A percentile compares a stretch with the other conserved stretches of the same genome.
Evolutionary conservation across 2,797 vertebrate species (phyloP).

Genomic region (Bovichtus variegatus): DNA sequence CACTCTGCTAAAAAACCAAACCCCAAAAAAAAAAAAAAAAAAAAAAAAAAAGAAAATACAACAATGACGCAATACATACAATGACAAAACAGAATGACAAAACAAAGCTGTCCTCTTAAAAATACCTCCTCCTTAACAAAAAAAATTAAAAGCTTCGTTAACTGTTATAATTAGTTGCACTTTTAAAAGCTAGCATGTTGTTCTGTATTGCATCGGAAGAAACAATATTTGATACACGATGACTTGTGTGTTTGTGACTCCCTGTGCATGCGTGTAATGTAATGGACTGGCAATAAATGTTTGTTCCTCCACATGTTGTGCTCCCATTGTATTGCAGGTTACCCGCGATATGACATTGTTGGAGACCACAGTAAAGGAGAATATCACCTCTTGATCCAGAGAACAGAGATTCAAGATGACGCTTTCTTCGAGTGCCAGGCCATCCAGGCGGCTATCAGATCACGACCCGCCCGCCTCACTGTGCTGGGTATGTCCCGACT

Average conservation of each 20-base stretch:
- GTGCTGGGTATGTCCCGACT: conserved; percentile 87
- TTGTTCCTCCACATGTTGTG: not conserved
- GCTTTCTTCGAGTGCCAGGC: conserved; percentile 93
- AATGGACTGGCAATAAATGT: not conserved
- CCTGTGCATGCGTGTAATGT: not conserved
- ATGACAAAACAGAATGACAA: no score
- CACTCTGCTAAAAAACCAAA: no score
- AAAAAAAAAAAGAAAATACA: no score
- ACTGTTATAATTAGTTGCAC: not conserved
- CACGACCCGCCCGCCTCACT: conserved; percentile 89
- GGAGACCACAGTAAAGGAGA: conserved; percentile 92
- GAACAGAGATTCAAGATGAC: conserved; percentile 91
- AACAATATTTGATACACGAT: not conserved
- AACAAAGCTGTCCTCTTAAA: no score
- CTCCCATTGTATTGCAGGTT: conserved; percentile 79
- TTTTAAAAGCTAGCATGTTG: no score
- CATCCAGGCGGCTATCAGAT: conserved; percentile 91
- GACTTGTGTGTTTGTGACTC: not conserved
- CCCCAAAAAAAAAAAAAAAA: no score
- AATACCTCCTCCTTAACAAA: no score
- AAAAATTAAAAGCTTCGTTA: no score
- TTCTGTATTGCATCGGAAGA: no score
- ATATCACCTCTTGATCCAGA: conserved; percentile 90
- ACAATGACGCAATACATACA: no score
- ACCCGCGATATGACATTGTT: conserved; percentile 91